Conservation (phyloP, 1,140 invertebrate genomes). For the Meloidogyne floridensis region DNA sequence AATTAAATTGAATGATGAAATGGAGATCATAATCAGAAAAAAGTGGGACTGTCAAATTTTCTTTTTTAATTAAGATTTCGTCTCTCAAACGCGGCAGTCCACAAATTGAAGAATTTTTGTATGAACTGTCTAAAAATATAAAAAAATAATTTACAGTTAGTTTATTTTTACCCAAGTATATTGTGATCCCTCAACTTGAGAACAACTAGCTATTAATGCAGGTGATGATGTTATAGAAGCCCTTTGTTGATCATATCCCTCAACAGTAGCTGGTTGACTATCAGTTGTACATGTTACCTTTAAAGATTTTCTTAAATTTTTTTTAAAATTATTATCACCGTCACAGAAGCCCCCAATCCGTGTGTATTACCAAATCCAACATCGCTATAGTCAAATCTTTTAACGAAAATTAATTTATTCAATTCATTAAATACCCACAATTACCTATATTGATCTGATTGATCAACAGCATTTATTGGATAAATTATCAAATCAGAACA, state of each 20-base stretch:
- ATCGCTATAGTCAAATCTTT: conserved; percentile 63
- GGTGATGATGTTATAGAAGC: conserved; percentile 60
- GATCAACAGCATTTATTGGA: conserved; percentile 64
- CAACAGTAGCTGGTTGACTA: conserved; percentile 65
- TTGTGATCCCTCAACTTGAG: conserved; percentile 64
- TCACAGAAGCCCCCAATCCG: conserved; percentile 22
- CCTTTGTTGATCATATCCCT: conserved; percentile 66
- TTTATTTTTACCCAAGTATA: conserved; percentile 55
- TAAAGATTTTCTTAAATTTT: conserved; percentile 14
- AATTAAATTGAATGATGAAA: too few species aligned
- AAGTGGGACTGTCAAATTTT: neutral
- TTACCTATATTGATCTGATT: conserved; percentile 63
- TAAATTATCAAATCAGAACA: conserved; percentile 65
- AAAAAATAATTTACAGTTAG: neutral
- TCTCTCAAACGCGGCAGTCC: conserved; percentile 59
- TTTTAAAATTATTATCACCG: conserved; percentile 14
- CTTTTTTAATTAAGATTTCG: neutral
- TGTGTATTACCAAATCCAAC: conserved; percentile 65
- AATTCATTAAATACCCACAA: neutral
- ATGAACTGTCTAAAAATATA: conserved; percentile 51
- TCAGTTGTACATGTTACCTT: conserved; percentile 65
- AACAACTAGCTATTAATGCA: conserved; percentile 60
- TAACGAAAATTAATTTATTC: neutral
- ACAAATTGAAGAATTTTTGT: conserved; percentile 64
- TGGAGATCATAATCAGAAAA: too few species aligned